phyloP scores from a whole-genome alignment of 2,113 vertebrate species.

The Myotis brandtii region DNA sequence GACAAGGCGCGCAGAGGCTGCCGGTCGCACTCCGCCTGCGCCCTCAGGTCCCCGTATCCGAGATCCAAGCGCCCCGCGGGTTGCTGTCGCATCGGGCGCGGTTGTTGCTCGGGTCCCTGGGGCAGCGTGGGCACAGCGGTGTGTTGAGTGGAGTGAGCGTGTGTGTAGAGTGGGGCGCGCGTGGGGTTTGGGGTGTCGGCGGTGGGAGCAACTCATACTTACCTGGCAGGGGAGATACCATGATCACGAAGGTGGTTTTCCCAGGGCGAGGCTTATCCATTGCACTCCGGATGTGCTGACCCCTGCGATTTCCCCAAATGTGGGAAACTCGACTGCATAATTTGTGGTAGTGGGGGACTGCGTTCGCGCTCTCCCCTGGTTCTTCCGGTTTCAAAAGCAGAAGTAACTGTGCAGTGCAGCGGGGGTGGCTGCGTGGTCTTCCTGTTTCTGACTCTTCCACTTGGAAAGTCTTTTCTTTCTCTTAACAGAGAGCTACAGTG shows the following conservation, averaged over 20 bases:
- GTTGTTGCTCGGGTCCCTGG: fast-evolving
- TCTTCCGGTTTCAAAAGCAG: fast-evolving
- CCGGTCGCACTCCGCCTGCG: not conserved
- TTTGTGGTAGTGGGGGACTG: constrained; percentile 76
- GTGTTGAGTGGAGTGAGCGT: not conserved
- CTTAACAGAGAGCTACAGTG: no score
- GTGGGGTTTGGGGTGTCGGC: not conserved
- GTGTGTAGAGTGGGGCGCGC: fast-evolving
- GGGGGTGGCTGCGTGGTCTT: no score
- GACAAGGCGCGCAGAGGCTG: not conserved
- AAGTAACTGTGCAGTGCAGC: no score
- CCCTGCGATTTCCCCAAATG: no score
- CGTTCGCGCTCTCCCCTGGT: constrained; percentile 69
- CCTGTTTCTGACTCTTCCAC: no score
- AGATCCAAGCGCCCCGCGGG: fast-evolving
- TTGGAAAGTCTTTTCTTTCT: no score
- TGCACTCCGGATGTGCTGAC: no score
- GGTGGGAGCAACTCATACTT: fast-evolving
- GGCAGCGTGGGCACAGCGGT: fast-evolving
- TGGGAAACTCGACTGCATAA: constrained; percentile 47
- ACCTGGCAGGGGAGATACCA: constrained; percentile 41
- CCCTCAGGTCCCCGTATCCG: not conserved
- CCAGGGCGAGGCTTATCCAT: no score
- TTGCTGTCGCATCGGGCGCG: fast-evolving
- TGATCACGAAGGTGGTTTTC: no score